Evolutionary conservation across 1,140 invertebrate species (phyloP), one percentile per base, ranked within the genome.

Genomic region (Carposina sasakii): DNA sequence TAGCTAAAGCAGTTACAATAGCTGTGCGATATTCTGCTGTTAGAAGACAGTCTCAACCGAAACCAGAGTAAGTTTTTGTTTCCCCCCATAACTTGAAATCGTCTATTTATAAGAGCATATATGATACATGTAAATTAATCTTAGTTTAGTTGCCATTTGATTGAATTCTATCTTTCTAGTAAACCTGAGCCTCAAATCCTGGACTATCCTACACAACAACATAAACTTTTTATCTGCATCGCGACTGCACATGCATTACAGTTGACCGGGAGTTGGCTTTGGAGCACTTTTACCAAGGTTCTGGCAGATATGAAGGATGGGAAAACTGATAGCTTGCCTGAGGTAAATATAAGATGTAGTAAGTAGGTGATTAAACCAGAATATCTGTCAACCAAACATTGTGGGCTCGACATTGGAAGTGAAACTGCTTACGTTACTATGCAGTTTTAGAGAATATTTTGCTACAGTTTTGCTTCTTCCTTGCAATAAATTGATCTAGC

Each of bases 151-250:
- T 28, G 24, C 24, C 12, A 28, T 1, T 49, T 40, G 24, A 34
- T 13, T 19, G 33, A 20, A 40, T 54, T 9, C 72, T n/a, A n/a
- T n/a, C n/a, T n/a, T n/a, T n/a, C n/a, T n/a, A 95, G 93, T 33
- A 87, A 88, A 48, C 89, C 89, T 0, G 97, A 98, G 78, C 90
- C 92, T 2, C 94, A 97, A 84, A 94, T 98, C 30, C 82, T 99
- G 44, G 95, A 98, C 65, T 98, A 96, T 64, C 90, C 93, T 43
- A 97, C 96, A 0, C 97, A 99, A 72, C 96, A 98, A 76, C 91
- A 95, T 60, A 97, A 97, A 81, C 63, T 99, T 3, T 95, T 98
- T 56, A 96, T 95, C 2, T 85, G 90, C 55, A 88, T 99, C 26
- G 92, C 95, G 3, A 89, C 92, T 0, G 88, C 89, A 28, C 92